Conservation (phyloP, 2,888 invertebrate species). For the Oegoconia quadripuncta region DNA sequence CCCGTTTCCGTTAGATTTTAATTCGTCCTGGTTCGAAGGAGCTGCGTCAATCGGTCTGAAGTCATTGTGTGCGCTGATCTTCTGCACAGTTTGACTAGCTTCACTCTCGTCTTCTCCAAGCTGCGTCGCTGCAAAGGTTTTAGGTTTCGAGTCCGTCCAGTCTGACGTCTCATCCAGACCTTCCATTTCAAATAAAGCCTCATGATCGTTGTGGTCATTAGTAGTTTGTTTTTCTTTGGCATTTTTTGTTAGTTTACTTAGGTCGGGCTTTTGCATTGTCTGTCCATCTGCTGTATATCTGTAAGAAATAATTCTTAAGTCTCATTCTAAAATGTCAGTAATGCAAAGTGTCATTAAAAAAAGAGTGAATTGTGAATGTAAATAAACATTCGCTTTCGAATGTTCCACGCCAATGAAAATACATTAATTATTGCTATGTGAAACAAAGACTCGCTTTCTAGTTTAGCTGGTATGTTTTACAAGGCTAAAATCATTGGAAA, state of each 20-base stretch:
- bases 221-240: conserved; percentile 44
- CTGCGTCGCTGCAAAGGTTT: conserved; percentile 77
- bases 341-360: neutral
- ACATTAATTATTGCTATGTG: conserved; percentile 19
- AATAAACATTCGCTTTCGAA: conserved; percentile 41
- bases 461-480: conserved; percentile 4
- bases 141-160: conserved; percentile 73
- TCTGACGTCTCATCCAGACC: conserved; percentile 79
- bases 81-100: conserved; percentile 77
- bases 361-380: conserved; percentile 25
- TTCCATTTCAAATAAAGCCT: conserved; percentile 84
- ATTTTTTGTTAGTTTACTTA: conserved; percentile 71
- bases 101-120: conserved; percentile 65
- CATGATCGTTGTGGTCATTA: conserved; percentile 60
- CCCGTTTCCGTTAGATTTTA: conserved; percentile 76
- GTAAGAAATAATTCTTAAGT: conserved; percentile 24
- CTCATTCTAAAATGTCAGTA: neutral
- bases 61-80: conserved; percentile 81
- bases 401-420: conserved; percentile 40
- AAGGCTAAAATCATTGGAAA: conserved; percentile 8
- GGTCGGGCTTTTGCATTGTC: conserved; percentile 76
- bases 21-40: conserved; percentile 57
- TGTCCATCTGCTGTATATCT: conserved; percentile 81
- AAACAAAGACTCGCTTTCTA: conserved; percentile 37
- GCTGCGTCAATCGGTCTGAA: conserved; percentile 79